A percentile compares a stretch with the other conserved stretches of the same genome.
phyloP scores from a whole-genome alignment of 2,797 vertebrate genomes.

The Lophius americanus region DNA sequence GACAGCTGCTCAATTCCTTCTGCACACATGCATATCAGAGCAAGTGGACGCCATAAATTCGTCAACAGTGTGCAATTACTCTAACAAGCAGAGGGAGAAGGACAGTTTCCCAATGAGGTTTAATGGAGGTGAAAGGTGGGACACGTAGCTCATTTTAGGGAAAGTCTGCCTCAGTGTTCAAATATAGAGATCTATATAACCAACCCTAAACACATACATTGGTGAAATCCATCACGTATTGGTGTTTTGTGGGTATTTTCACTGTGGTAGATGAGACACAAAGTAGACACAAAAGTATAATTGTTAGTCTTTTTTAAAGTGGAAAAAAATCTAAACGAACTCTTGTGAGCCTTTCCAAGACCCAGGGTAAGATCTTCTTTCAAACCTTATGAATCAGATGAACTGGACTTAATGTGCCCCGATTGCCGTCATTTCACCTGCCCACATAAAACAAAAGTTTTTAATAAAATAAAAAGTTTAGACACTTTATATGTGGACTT shows the following conservation, averaged over 20 bases:
- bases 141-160: background rate
- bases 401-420: background rate
- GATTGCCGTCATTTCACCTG: background rate
- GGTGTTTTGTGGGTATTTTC: background rate
- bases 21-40: too few relatives aligned
- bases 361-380: background rate
- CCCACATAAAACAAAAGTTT: background rate
- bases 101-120: background rate
- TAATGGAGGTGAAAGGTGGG: background rate
- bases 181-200: background rate
- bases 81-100: too few relatives aligned
- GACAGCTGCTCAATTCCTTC: too few relatives aligned
- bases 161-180: background rate
- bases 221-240: background rate
- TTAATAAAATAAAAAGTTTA: background rate
- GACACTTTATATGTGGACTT: too few relatives aligned
- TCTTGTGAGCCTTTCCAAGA: background rate
- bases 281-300: background rate
- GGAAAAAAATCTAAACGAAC: background rate
- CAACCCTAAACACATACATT: background rate
- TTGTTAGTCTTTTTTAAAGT: too few relatives aligned
- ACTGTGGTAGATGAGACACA: slow-evolving; percentile 2
- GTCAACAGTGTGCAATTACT: too few relatives aligned
- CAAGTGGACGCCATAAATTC: too few relatives aligned
- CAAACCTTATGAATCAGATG: background rate